Evolutionary conservation across 2,888 invertebrate species (phyloP).

Genomic region (Eudasyphora cyanicolor): DNA sequence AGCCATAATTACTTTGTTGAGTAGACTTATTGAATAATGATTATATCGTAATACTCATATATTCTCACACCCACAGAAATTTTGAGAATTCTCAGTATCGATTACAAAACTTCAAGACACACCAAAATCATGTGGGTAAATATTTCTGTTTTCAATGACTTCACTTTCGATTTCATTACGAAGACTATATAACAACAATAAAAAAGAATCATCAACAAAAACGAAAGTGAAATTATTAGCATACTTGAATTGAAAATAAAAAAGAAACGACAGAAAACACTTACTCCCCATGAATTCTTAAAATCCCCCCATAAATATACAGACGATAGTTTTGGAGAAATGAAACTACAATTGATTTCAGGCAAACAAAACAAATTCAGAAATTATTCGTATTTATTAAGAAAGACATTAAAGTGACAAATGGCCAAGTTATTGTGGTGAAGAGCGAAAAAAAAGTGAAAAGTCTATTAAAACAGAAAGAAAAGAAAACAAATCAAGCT

Average conservation of each 20-base stretch:
- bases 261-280: conserved; percentile 18
- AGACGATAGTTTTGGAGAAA: conserved; percentile 22
- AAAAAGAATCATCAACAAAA: not conserved
- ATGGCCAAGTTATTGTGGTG: conserved; percentile 4
- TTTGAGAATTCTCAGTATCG: not conserved
- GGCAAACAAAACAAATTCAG: not conserved
- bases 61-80: conserved; percentile 14
- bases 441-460: conserved; percentile 48
- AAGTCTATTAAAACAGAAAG: conserved; percentile 41
- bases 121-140: conserved; percentile 18
- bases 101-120: conserved; percentile 15
- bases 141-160: not conserved
- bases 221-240: conserved; percentile 63
- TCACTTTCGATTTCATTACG: conserved; percentile 50
- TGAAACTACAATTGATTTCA: conserved; percentile 15
- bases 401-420: conserved; percentile 41
- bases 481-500: conserved; percentile 45
- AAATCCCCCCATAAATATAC: conserved; percentile 28
- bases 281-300: conserved; percentile 57
- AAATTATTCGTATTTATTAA: conserved; percentile 38
- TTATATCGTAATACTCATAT: not conserved
- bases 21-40: not conserved
- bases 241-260: conserved; percentile 22
- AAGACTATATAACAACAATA: not conserved
- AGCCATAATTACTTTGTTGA: conserved; percentile 31